Percentiles rank a stretch among this genome's conserved stretches.
Conservation (phyloP, 2,113 vertebrate genomes). For the Tragelaphus imberbis region DNA sequence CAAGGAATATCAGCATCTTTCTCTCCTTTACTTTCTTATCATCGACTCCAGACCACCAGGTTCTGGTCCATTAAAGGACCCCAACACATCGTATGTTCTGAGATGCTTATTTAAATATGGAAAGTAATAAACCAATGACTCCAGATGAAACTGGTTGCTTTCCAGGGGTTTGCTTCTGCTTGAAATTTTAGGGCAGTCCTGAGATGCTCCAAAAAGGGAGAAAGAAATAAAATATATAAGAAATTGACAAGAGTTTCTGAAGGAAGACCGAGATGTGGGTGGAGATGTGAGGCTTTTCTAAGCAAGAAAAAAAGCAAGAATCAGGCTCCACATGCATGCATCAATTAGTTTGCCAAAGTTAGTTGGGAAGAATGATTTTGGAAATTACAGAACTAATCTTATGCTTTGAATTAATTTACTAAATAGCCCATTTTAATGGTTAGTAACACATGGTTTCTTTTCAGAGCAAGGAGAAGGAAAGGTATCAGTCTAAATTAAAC, state of each 20-base stretch:
- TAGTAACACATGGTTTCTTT: not conserved
- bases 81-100: not conserved
- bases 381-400: slow-evolving; percentile 36
- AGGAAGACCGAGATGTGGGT: not conserved
- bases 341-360: slow-evolving; percentile 58
- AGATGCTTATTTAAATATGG: not conserved
- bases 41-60: too few relatives aligned
- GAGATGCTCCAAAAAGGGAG: not conserved
- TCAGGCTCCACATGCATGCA: slow-evolving; percentile 4
- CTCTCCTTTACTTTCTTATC: too few relatives aligned
- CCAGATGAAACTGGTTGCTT: rapidly evolving
- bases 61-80: too few relatives aligned
- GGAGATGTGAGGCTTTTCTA: not conserved
- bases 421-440: not conserved
- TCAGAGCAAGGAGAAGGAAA: not conserved
- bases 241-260: not conserved
- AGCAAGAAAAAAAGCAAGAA: not conserved
- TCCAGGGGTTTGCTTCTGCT: not conserved
- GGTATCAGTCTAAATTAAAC: not conserved
- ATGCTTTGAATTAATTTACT: slow-evolving; percentile 53
- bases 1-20: too few relatives aligned
- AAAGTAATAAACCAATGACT: not conserved
- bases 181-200: not conserved
- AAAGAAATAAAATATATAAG: not conserved
- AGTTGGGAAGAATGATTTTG: slow-evolving; percentile 54